phyloP scores from a whole-genome alignment of 2,113 vertebrate species.

The Peromyscus leucopus region DNA sequence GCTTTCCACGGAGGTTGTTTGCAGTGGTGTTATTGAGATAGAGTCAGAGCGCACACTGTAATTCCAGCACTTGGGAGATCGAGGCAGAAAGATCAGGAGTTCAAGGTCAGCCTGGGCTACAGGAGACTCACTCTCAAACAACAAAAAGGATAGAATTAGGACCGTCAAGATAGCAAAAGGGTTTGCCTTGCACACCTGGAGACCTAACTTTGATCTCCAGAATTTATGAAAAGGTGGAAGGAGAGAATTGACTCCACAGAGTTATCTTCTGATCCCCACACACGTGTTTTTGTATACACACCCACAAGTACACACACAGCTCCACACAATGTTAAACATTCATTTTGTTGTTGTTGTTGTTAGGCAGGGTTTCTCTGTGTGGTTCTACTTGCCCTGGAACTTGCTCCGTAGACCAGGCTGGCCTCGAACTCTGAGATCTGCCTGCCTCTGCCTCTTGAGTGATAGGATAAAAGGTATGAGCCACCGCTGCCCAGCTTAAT shows the following conservation, averaged over 20 bases:
- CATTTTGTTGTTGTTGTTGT: neutral
- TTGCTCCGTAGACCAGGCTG: neutral
- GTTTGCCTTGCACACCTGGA: neutral
- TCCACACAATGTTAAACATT: neutral
- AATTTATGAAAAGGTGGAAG: neutral
- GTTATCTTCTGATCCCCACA: neutral
- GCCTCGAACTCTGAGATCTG: neutral
- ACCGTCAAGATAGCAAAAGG: too few species aligned
- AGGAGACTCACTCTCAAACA: neutral
- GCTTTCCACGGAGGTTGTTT: constrained; percentile 7
- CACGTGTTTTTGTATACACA: neutral
- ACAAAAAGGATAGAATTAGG: neutral
- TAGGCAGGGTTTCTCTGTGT: neutral
- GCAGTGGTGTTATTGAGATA: neutral
- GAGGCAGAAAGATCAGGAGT: neutral
- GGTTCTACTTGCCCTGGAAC: neutral
- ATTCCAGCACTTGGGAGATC: neutral
- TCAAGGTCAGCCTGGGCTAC: neutral
- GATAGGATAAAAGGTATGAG: neutral
- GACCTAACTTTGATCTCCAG: neutral
- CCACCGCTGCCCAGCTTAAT: neutral
- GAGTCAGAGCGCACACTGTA: neutral
- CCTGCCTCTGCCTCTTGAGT: neutral
- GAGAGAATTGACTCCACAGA: neutral
- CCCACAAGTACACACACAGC: too few species aligned